Conservation (phyloP, 2,113 vertebrate species). For the Nothobranchius kuhntae region DNA sequence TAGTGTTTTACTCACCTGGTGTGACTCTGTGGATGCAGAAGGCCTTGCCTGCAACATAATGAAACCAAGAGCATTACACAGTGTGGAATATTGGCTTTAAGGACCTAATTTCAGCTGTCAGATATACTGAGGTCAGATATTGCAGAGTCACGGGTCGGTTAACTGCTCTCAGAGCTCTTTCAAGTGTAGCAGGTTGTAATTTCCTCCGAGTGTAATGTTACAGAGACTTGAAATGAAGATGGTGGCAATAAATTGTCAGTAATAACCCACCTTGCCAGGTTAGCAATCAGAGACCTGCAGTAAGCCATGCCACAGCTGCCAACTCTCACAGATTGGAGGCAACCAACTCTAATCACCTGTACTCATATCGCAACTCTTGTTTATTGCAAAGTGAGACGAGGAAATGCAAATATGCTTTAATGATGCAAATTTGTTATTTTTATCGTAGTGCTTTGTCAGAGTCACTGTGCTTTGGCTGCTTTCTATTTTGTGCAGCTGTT, state of each 20-base stretch:
- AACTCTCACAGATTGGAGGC: constrained; percentile 12
- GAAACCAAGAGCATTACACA: constrained; percentile 11
- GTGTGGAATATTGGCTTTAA: constrained; percentile 26
- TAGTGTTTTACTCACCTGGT: constrained; percentile 10
- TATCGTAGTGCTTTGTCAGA: neutral
- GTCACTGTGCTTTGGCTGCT: neutral
- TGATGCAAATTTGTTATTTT: neutral
- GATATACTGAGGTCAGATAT: constrained; percentile 31
- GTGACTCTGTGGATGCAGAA: constrained; percentile 24
- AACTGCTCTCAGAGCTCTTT: constrained; percentile 30
- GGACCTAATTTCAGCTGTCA: constrained; percentile 26
- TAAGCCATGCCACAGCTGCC: constrained; percentile 31
- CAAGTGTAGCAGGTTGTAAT: constrained; percentile 46
- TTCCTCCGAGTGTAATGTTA: constrained; percentile 36
- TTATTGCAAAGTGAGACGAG: neutral
- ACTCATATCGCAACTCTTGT: neutral
- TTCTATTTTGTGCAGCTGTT: neutral
- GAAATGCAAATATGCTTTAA: neutral
- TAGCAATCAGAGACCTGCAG: constrained; percentile 31
- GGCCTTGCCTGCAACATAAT: constrained; percentile 20
- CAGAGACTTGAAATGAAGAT: constrained; percentile 44
- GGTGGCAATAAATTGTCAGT: constrained; percentile 40
- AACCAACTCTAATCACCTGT: constrained; percentile 21
- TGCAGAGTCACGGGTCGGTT: constrained; percentile 22
- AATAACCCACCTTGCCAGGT: constrained; percentile 34